Evolutionary conservation across 2,888 invertebrate genomes (phyloP).

Genomic region (Aleiodes alternator): DNA sequence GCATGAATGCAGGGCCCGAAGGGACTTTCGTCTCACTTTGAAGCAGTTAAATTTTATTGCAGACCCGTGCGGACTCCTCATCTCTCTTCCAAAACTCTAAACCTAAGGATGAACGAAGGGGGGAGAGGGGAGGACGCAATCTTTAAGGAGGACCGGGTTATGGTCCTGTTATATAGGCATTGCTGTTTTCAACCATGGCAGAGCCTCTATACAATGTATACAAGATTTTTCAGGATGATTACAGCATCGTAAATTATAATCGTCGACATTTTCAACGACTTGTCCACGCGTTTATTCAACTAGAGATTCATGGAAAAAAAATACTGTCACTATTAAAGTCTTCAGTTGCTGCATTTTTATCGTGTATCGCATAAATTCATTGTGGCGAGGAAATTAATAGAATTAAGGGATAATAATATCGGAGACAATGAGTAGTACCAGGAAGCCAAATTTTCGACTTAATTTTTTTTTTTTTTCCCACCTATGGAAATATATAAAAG

Average conservation of each 20-base stretch:
- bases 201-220: slow-evolving; percentile 71
- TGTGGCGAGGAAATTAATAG: too few relatives aligned
- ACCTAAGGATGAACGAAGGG: neutral
- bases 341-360: neutral
- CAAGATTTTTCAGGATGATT: slow-evolving; percentile 72
- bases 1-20: slow-evolving; percentile 57
- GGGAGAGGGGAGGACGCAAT: slow-evolving; percentile 16
- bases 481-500: too few relatives aligned
- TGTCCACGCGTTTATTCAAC: slow-evolving; percentile 50
- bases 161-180: slow-evolving; percentile 39
- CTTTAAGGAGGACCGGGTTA: slow-evolving; percentile 47
- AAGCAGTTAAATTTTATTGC: slow-evolving; percentile 72
- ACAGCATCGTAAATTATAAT: slow-evolving; percentile 70
- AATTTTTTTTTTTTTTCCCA: too few relatives aligned
- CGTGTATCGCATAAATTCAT: too few relatives aligned
- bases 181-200: slow-evolving; percentile 16
- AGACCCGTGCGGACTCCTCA: slow-evolving; percentile 51
- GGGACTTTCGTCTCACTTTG: slow-evolving; percentile 51
- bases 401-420: too few relatives aligned
- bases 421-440: too few relatives aligned
- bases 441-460: too few relatives aligned
- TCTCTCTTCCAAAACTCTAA: too few relatives aligned
- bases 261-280: slow-evolving; percentile 54
- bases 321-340: too few relatives aligned
- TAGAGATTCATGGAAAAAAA: too few relatives aligned